A percentile compares a stretch with the other conserved stretches of the same genome.
phyloP scores from a whole-genome alignment of 2,888 invertebrate genomes.

The Zygothrica quintamaculata region DNA sequence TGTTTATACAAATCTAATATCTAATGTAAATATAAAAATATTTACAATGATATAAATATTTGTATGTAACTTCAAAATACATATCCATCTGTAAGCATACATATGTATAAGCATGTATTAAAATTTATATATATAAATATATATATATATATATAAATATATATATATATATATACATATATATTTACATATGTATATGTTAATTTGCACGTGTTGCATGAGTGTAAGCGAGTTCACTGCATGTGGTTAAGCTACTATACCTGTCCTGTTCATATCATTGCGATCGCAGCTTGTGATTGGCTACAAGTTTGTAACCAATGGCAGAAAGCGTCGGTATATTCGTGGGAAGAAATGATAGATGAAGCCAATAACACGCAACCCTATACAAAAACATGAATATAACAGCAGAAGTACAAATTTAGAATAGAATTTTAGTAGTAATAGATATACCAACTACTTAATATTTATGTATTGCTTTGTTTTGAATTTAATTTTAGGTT shows the following conservation, averaged over 20 bases:
- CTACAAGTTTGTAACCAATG: constrained; percentile 40
- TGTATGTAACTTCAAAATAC: too few relatives aligned
- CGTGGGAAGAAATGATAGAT: constrained; percentile 32
- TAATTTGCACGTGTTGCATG: constrained; percentile 3
- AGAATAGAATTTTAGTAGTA: too few relatives aligned
- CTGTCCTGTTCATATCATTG: constrained; percentile 32
- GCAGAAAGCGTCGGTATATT: constrained; percentile 13
- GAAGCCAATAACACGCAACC: not conserved
- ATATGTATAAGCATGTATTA: too few relatives aligned
- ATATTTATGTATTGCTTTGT: constrained; percentile 10
- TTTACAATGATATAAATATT: too few relatives aligned
- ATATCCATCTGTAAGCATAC: too few relatives aligned
- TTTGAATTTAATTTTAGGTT: constrained; percentile 71
- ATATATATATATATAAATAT: not conserved
- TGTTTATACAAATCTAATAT: too few relatives aligned
- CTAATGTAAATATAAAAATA: too few relatives aligned
- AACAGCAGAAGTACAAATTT: too few relatives aligned
- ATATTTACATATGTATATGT: not conserved
- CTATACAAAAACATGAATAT: not conserved
- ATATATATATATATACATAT: not conserved
- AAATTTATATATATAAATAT: too few relatives aligned
- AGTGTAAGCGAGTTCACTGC: constrained; percentile 10
- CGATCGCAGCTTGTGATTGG: constrained; percentile 40
- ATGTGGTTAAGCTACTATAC: constrained; percentile 6
- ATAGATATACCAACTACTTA: not conserved